These are phyloP conservation scores for human (Homo sapiens) DNA, from an alignment of 2,113 vertebrate species.

Conservation along the genomic window GRCh38 chr15:53747501-53748000, in stretches of 20 bases:
- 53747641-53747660: neutral
- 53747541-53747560: neutral
- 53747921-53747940: neutral
- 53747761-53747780: neutral
- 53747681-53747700: neutral
- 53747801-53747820: neutral
- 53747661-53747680: neutral
- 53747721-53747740: neutral
- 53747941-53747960: neutral
- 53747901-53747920: neutral
- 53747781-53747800: neutral
- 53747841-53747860: neutral
- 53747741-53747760: neutral
- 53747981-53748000: neutral
- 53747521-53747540: neutral
- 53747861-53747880: neutral
- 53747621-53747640: neutral
- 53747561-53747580: neutral
- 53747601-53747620: neutral
- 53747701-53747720: neutral
- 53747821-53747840: neutral
- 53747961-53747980: neutral
- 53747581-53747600: neutral
- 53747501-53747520: neutral
- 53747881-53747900: neutral